A percentile compares a stretch with the other conserved stretches of the same genome.
Conservation (phyloP, 2,888 invertebrate genomes). For the Rhingia campestris region DNA sequence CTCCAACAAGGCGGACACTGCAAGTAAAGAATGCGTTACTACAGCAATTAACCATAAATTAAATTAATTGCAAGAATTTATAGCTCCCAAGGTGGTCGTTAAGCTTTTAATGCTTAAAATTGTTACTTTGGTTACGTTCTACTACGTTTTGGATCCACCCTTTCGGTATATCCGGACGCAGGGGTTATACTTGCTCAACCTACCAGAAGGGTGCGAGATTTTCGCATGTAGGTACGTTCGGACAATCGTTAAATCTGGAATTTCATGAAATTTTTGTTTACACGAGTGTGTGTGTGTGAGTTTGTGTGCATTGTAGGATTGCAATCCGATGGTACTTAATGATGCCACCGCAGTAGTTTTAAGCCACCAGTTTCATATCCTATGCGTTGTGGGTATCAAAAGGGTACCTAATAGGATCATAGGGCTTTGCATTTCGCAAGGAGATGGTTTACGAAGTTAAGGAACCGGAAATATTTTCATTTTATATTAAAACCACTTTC, state of each 20-base stretch:
- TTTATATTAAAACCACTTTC: too few relatives aligned
- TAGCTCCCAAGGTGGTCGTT: conserved; percentile 75
- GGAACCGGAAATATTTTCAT: too few relatives aligned
- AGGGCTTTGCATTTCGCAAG: too few relatives aligned
- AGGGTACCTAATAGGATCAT: too few relatives aligned
- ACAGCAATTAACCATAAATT: conserved; percentile 75
- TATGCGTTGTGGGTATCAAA: not conserved
- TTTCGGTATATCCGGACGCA: conserved; percentile 18
- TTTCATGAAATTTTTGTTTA: not conserved
- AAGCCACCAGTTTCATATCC: conserved; percentile 10
- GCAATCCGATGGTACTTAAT: conserved; percentile 27
- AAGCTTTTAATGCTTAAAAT: conserved; percentile 76
- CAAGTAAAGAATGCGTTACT: conserved; percentile 53
- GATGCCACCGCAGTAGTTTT: conserved; percentile 34
- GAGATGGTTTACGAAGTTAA: too few relatives aligned
- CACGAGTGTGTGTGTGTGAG: not conserved
- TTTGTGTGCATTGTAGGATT: not conserved
- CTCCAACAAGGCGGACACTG: conserved; percentile 23
- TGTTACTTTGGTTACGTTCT: conserved; percentile 59
- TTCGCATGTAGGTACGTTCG: conserved; percentile 33
- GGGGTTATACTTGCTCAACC: not conserved
- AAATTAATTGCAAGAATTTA: conserved; percentile 76
- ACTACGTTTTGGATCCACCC: not conserved
- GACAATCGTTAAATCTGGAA: conserved; percentile 14
- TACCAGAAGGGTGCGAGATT: conserved; percentile 34